Evolutionary conservation across 2,888 invertebrate species (phyloP), one percentile per base, ranked within the genome.

Genomic region (Sarcophaga subvicina): DNA sequence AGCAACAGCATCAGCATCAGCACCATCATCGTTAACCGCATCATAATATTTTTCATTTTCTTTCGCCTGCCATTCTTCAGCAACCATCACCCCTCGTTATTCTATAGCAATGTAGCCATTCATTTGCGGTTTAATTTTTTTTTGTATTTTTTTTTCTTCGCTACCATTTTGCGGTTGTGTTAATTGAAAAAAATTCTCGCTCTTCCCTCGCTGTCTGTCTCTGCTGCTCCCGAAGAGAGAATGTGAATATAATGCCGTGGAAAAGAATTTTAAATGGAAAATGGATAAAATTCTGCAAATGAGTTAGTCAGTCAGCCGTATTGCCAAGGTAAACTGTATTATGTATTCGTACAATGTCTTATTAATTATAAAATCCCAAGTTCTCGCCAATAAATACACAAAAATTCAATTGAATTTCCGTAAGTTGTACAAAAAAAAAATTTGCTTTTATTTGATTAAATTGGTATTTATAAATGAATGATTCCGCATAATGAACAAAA

Each of bases 141-240:
- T 37, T 14, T 60, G 60, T 25, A 47, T 60, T 62, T 49, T 64
- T 27, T 49, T 78, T 5, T 60, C 47, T 59, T n/a, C n/a, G 0
- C 47, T 17, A 60, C 37, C 62, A 85, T 70, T 82, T 82, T 75
- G 85, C 17, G 82, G 82, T 76, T 82, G 75, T 79, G 75, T 86
- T 86, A 86, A 86, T 86, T 86, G 76, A 76, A 76, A 75, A 76
- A 64, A 54, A 63, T 75, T 54, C 54, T 54, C 8, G 37, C 37
- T 14, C 54, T 54, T 12, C 17, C 54, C 54, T 37, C 37, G 37
- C 8, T 37, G 37, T 37, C 37, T 37, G 37, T 10, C 10, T 37
- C 37, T 37, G 37, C 37, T 37, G 37, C 37, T 37, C 6, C 1
- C 37, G 6, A 37, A 37, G 6, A 37, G 37, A 37, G 37, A 37